A percentile compares a stretch with the other conserved stretches of the same genome.
Conservation (phyloP, 2,888 invertebrate species). For the Epirrhoe tristata region DNA sequence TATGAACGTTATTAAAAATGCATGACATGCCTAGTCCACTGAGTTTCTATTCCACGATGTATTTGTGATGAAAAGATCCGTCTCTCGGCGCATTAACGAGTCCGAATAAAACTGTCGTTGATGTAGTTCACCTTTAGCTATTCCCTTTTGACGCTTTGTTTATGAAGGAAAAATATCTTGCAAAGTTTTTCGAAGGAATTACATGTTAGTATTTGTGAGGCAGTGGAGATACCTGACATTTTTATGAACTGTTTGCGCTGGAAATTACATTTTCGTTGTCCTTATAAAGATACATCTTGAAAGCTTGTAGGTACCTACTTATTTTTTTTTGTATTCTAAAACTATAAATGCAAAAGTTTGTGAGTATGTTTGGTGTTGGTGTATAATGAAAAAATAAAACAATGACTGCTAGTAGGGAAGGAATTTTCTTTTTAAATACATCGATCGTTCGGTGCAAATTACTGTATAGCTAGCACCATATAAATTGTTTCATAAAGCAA, state of each 20-base stretch:
- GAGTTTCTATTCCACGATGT: slow-evolving; percentile 9
- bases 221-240: slow-evolving; percentile 6
- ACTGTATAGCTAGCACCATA: not conserved
- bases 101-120: slow-evolving; percentile 22
- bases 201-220: slow-evolving; percentile 1
- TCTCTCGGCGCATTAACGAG: slow-evolving; percentile 16
- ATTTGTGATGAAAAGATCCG: slow-evolving; percentile 25
- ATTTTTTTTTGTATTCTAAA: too few relatives aligned
- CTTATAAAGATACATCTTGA: too few relatives aligned
- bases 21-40: slow-evolving; percentile 10
- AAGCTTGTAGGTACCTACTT: too few relatives aligned
- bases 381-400: too few relatives aligned
- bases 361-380: too few relatives aligned
- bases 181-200: slow-evolving; percentile 13
- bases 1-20: not conserved
- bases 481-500: not conserved
- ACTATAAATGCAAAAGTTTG: too few relatives aligned
- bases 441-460: not conserved
- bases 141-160: slow-evolving; percentile 23
- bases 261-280: not conserved
- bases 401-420: too few relatives aligned
- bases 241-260: slow-evolving; percentile 13
- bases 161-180: slow-evolving; percentile 24
- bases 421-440: too few relatives aligned
- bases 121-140: slow-evolving; percentile 24